Evolutionary conservation across 2,113 vertebrate species (phyloP), one percentile per base, ranked within the genome.

Genomic region (Oryzias javanicus): DNA sequence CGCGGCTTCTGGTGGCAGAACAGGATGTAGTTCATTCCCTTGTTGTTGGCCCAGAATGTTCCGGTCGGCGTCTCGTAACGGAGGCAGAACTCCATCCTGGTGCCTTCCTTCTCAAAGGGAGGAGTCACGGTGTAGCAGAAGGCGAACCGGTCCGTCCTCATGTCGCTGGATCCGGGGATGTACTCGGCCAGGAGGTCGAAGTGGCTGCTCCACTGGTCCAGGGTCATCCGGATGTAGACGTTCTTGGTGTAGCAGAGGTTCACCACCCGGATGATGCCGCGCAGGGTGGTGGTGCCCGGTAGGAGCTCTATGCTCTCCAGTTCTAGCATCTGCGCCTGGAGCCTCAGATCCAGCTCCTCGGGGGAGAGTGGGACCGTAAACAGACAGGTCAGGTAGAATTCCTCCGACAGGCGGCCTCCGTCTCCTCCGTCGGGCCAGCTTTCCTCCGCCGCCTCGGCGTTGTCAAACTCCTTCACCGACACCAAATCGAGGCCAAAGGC

Each of bases 31-130:
- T 99, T 99, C 82, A 87, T 85, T 14, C 91, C 91, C 1, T 91
- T 72, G 57, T 97, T 98, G 83, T 96, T 99, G 72, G 93, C 94
- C 97, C 97, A 99, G 86, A 96, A 98, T 25, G 85, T 94, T 52
- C 93, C 96, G 25, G 61, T 17, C 0, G 92, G 81, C 19, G 94
- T 96, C 67, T 98, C 94, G 0, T 98, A 99, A 15, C 96, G 90
- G 82, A 99, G 93, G 58, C 95, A 98, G 85, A 99, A 94, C 71
- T 98, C 95, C 76, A 99, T 57, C 64, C 91, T 92, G 69, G 82
- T 76, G 29, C 93, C 96, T 48, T 93, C 91, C 76, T 70, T 87
- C 55, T 91, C 88, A 61, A 93, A 93, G 10, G 94, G 94, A 77
- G 95, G 93, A 58, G 87, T 89, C 81, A 98, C 63, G 40, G 90